Evolutionary conservation across 2,113 vertebrate genomes (phyloP).

Genomic region (Xyliphius kryptos): DNA sequence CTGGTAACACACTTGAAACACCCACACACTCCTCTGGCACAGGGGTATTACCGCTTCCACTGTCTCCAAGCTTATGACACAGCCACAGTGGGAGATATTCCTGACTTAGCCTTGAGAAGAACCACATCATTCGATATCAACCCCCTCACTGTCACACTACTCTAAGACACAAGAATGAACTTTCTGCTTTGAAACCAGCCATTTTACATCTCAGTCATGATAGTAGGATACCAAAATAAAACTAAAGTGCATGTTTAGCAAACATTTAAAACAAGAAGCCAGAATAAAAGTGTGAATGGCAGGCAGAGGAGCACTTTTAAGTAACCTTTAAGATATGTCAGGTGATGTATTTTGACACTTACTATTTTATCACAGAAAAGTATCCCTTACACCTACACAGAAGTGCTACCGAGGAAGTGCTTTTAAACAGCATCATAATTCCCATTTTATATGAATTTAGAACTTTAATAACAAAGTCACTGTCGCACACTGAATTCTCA

Average conservation of each 20-base stretch:
- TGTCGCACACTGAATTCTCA: not conserved
- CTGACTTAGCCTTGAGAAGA: constrained; percentile 14
- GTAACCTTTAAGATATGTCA: constrained; percentile 2
- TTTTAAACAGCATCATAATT: not conserved
- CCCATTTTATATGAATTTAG: constrained; percentile 6
- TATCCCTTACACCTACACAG: not conserved
- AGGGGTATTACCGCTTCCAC: not conserved
- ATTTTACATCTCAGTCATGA: not conserved
- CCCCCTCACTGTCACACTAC: not conserved
- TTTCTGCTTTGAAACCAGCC: constrained; percentile 3
- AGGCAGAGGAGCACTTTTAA: not conserved
- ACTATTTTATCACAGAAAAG: not conserved
- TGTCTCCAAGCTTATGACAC: constrained; percentile 1
- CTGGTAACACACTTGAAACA: constrained; percentile 20
- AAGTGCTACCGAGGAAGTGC: not conserved
- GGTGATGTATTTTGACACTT: constrained; percentile 3
- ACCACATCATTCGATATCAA: not conserved
- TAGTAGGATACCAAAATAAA: not conserved
- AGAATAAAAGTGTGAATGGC: not conserved
- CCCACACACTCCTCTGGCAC: constrained; percentile 29
- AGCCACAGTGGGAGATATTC: constrained; percentile 6
- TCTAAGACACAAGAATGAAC: constrained; percentile 8
- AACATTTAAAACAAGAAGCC: not conserved
- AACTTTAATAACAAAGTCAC: not conserved
- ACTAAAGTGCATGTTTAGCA: not conserved